phyloP scores from a whole-genome alignment of 1,140 invertebrate species.

The Drosophila tropicalis region DNA sequence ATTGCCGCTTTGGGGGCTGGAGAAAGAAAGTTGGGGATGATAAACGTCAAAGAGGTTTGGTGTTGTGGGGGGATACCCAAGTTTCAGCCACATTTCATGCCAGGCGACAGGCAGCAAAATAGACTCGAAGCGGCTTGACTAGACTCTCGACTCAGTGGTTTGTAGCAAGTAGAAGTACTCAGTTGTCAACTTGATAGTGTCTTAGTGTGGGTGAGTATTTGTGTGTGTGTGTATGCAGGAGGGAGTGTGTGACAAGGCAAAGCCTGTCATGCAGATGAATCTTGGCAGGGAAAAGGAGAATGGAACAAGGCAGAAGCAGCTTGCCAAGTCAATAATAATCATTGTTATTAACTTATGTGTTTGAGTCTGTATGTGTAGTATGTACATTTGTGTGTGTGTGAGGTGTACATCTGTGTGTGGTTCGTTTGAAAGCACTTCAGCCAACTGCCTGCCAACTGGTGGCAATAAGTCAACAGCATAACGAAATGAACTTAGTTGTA shows the following conservation, averaged over 20 bases:
- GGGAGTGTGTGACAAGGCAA: constrained; percentile 31
- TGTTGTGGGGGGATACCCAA: constrained; percentile 15
- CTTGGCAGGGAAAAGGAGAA: constrained; percentile 33
- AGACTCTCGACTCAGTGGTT: constrained; percentile 35
- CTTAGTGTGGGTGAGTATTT: constrained; percentile 7
- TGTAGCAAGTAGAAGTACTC: constrained; percentile 25
- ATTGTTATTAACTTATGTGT: constrained; percentile 75
- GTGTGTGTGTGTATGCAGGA: constrained; percentile 8
- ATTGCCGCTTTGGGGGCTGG: constrained; percentile 35
- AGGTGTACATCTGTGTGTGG: constrained; percentile 7
- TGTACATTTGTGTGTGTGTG: constrained; percentile 22
- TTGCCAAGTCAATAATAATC: constrained; percentile 68
- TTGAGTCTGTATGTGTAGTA: constrained; percentile 7
- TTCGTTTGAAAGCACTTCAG: constrained; percentile 49
- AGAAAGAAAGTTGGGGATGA: constrained; percentile 17
- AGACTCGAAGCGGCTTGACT: constrained; percentile 45
- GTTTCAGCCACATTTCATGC: constrained; percentile 60
- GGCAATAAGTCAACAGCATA: constrained; percentile 50
- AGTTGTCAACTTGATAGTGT: constrained; percentile 63
- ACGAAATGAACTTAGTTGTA: constrained; percentile 37
- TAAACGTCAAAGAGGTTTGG: not conserved
- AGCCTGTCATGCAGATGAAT: constrained; percentile 62
- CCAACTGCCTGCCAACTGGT: constrained; percentile 56
- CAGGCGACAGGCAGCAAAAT: constrained; percentile 43
- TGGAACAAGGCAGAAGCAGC: constrained; percentile 30